A percentile compares a stretch with the other conserved stretches of the same genome.
Evolutionary conservation across 2,797 vertebrate genomes (phyloP).

Genomic region (Alfaro cultratus): DNA sequence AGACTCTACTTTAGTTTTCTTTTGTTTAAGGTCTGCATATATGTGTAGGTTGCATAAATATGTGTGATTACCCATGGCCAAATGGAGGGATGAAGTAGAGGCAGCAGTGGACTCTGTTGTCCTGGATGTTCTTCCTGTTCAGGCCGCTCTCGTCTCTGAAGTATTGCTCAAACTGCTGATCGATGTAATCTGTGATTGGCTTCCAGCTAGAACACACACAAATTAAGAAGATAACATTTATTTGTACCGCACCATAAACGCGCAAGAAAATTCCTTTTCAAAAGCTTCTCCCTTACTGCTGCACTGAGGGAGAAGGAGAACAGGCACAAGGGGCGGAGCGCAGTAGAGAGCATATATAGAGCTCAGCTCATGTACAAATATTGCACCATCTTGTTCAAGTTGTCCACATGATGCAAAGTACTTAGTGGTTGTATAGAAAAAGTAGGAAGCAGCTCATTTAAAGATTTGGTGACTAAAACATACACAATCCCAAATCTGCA

Average conservation of each 20-base stretch:
- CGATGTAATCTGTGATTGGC: slow-evolving; percentile 96
- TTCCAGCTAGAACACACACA: slow-evolving; percentile 88
- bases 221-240: neutral
- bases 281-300: slow-evolving; percentile 5
- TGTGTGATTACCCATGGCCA: slow-evolving; percentile 88
- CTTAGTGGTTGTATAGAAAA: neutral
- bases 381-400: neutral
- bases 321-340: neutral
- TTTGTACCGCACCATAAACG: neutral
- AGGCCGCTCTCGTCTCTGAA: slow-evolving; percentile 97
- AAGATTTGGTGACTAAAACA: neutral
- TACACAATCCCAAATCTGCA: neutral
- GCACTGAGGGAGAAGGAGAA: neutral
- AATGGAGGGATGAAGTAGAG: slow-evolving; percentile 98
- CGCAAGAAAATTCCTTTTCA: neutral
- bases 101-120: slow-evolving; percentile 98
- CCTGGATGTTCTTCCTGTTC: slow-evolving; percentile 98
- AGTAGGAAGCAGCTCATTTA: neutral
- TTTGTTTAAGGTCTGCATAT: too few relatives aligned
- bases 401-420: neutral
- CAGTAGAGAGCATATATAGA: neutral
- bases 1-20: neutral
- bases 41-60: neutral
- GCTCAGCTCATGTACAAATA: neutral
- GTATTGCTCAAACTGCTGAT: slow-evolving; percentile 99